phyloP scores from a whole-genome alignment of 1,140 invertebrate species.

The Panulirus ornatus region DNA sequence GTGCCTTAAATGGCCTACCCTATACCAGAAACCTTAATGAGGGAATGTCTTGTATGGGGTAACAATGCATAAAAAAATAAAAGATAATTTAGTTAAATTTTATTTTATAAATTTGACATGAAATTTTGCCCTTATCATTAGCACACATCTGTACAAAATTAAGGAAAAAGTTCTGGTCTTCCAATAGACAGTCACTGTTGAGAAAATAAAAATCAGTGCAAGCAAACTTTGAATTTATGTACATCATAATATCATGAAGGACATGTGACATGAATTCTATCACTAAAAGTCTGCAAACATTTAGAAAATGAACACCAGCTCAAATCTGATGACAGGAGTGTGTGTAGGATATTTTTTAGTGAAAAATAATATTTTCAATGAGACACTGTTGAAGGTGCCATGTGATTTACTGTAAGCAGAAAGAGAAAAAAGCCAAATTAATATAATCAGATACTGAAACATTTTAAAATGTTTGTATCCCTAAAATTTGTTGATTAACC shows the following conservation, averaged over 20 bases:
- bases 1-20: not conserved
- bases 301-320: not conserved
- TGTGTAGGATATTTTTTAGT: not conserved
- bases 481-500: too few relatives aligned
- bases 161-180: not conserved
- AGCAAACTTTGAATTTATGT: not conserved
- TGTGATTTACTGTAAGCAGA: not conserved
- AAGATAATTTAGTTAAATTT: not conserved
- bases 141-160: slow-evolving; percentile 10
- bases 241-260: not conserved
- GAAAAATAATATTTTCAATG: not conserved
- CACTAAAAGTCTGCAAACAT: not conserved
- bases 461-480: too few relatives aligned
- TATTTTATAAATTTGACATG: not conserved
- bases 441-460: too few relatives aligned
- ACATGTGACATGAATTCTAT: not conserved
- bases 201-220: slow-evolving; percentile 3
- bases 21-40: not conserved
- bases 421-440: too few relatives aligned
- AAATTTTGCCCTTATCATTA: slow-evolving; percentile 9
- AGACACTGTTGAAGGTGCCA: not conserved
- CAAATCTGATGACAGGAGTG: not conserved
- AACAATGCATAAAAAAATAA: not conserved
- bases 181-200: not conserved
- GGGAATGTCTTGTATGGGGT: not conserved